Percentiles rank a stretch among this genome's conserved stretches.
phyloP scores from a whole-genome alignment of 2,113 vertebrate genomes.

The Oenanthe melanoleuca region DNA sequence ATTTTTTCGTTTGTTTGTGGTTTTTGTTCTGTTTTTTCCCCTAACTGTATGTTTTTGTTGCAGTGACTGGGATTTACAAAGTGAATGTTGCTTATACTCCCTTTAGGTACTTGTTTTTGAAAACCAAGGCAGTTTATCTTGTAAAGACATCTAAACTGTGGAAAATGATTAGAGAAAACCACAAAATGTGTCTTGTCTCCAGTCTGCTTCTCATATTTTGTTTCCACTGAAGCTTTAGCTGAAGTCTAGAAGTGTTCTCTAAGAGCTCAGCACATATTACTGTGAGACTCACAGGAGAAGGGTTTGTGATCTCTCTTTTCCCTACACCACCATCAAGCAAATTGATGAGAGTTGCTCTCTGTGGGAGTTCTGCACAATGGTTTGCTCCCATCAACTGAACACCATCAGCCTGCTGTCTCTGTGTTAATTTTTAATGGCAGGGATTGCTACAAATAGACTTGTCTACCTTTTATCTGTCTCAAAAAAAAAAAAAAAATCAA shows the following conservation, averaged over 20 bases:
- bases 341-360: neutral
- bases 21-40: neutral
- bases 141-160: neutral
- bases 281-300: neutral
- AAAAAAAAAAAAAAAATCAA: neutral
- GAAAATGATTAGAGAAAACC: neutral
- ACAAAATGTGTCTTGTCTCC: neutral
- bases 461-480: slow-evolving; percentile 33
- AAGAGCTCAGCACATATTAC: neutral
- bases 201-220: neutral
- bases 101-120: neutral
- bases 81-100: neutral
- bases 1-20: fast-evolving
- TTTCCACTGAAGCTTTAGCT: neutral
- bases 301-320: neutral
- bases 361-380: neutral
- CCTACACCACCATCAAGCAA: neutral
- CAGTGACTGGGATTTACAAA: neutral
- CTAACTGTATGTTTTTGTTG: neutral
- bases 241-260: neutral
- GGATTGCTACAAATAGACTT: slow-evolving; percentile 6
- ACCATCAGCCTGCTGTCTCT: neutral
- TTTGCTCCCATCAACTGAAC: neutral
- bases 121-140: neutral
- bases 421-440: slow-evolving; percentile 42